These are phyloP conservation scores for Drosophila engyochracea DNA, from an alignment of 2,888 invertebrate genomes.

Conservation along the genomic window DNA sequence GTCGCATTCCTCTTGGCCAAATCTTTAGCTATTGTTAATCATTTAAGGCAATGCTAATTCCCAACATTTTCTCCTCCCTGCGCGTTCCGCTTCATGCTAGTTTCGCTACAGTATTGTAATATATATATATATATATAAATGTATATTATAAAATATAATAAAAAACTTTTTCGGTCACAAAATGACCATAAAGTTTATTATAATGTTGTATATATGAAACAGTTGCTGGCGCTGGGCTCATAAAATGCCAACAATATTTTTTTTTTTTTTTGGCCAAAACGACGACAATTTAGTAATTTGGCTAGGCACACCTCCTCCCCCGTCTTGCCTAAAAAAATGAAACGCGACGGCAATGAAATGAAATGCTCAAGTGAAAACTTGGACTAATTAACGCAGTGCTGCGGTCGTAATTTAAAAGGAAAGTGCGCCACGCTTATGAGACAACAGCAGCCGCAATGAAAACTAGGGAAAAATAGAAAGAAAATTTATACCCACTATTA, in stretches of 20 bases:
- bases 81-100: slow-evolving; percentile 18
- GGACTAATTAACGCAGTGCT: slow-evolving; percentile 66
- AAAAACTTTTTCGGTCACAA: slow-evolving; percentile 66
- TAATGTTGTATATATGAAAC: slow-evolving; percentile 53
- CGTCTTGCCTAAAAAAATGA: slow-evolving; percentile 9
- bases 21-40: slow-evolving; percentile 40
- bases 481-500: slow-evolving; percentile 52
- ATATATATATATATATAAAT: background rate
- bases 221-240: slow-evolving; percentile 34
- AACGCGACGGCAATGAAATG: slow-evolving; percentile 42
- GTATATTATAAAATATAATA: slow-evolving; percentile 6
- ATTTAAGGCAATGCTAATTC: slow-evolving; percentile 40
- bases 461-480: slow-evolving; percentile 1
- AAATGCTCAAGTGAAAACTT: slow-evolving; percentile 71
- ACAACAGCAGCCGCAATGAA: slow-evolving; percentile 6
- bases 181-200: slow-evolving; percentile 76
- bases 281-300: slow-evolving; percentile 55
- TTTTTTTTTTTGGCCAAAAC: slow-evolving; percentile 22
- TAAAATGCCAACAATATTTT: slow-evolving; percentile 37
- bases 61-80: slow-evolving; percentile 14
- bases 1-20: slow-evolving; percentile 26
- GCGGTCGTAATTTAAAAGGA: slow-evolving; percentile 52
- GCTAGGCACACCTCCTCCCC: background rate
- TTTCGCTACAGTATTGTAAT: slow-evolving; percentile 24
- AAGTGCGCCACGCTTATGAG: slow-evolving; percentile 54